Conservation (phyloP, 2,797 vertebrate genomes). For the Tapirus indicus region DNA sequence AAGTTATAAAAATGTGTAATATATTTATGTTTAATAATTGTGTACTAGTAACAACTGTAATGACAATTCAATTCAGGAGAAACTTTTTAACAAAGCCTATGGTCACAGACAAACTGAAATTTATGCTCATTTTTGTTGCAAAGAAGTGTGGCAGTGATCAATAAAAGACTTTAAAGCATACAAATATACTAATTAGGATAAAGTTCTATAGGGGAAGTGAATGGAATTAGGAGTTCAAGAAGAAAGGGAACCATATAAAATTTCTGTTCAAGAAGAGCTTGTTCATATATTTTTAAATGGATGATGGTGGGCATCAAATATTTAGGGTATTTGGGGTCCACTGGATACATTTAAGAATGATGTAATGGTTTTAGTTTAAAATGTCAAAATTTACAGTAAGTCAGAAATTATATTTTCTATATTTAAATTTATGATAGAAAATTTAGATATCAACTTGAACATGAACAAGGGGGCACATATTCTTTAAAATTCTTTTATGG, state of each 20-base stretch:
- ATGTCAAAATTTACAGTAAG: not conserved
- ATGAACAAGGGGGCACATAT: not conserved
- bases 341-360: not conserved
- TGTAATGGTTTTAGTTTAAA: constrained; percentile 45
- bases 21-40: constrained; percentile 10
- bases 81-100: not conserved
- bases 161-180: constrained; percentile 17
- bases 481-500: constrained; percentile 37
- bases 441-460: constrained; percentile 18
- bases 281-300: not conserved
- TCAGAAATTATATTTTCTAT: constrained; percentile 25
- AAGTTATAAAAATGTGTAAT: constrained; percentile 24
- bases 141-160: constrained; percentile 1
- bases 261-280: constrained; percentile 16
- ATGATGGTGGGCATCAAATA: not conserved
- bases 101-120: not conserved
- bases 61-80: not conserved
- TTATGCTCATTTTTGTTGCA: not conserved
- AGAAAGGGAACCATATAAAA: not conserved
- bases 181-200: not conserved
- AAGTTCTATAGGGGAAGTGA: not conserved
- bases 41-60: constrained; percentile 21
- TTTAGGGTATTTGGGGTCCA: not conserved
- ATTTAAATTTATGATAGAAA: constrained; percentile 39
- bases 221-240: not conserved